Evolutionary conservation across 2,888 invertebrate genomes (phyloP).

Genomic region (Desoria tigrina): DNA sequence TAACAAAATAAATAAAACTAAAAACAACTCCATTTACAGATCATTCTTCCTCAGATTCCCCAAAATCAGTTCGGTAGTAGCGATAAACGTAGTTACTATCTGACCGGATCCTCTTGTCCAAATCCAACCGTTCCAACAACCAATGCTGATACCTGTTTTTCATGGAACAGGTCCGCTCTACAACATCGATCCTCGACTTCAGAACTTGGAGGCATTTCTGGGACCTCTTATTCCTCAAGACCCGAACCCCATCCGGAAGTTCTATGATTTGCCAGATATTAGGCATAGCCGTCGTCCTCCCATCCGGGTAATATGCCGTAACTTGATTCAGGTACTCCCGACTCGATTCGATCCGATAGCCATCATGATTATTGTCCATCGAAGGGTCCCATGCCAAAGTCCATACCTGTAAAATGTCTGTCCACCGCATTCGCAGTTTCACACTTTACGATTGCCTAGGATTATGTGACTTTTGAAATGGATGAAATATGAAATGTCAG

Average conservation of each 20-base stretch:
- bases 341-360: slow-evolving; percentile 39
- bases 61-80: no score
- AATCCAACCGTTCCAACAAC: slow-evolving; percentile 31
- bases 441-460: no score
- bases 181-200: slow-evolving; percentile 25
- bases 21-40: no score
- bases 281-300: slow-evolving; percentile 35
- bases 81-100: no score
- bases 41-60: no score
- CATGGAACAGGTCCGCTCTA: slow-evolving; percentile 39
- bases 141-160: slow-evolving; percentile 45
- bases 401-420: no score
- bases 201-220: slow-evolving; percentile 37
- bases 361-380: slow-evolving; percentile 36
- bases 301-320: slow-evolving; percentile 44
- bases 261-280: slow-evolving; percentile 47
- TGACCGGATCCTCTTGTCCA: slow-evolving; percentile 40
- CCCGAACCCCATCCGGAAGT: slow-evolving; percentile 25
- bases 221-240: slow-evolving; percentile 41
- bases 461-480: no score
- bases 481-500: no score
- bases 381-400: slow-evolving; percentile 42
- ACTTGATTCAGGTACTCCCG: slow-evolving; percentile 44
- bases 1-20: no score
- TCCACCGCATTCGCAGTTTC: no score